phyloP scores from a whole-genome alignment of 2,797 vertebrate species.

The Dendrocincla fuliginosa region DNA sequence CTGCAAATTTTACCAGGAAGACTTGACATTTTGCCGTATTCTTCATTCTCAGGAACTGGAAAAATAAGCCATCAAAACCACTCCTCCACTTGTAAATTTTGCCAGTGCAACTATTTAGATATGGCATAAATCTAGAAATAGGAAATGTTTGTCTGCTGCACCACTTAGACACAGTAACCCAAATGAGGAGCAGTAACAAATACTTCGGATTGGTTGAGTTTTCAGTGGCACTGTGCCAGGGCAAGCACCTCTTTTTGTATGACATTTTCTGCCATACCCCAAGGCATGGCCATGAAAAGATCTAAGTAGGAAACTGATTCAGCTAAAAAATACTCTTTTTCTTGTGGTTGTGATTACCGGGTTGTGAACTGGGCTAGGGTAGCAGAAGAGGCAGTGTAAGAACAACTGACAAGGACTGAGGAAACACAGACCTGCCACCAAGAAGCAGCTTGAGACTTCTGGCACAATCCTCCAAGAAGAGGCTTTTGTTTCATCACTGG shows the following conservation, averaged over 20 bases:
- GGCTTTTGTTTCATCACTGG: not conserved
- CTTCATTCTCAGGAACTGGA: not conserved
- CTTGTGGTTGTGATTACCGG: not conserved
- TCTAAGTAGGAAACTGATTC: not conserved
- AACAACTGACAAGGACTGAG: not conserved
- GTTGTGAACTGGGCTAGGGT: not conserved
- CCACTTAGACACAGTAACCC: not conserved
- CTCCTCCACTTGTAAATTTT: not conserved
- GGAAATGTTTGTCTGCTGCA: not conserved
- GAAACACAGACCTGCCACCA: not conserved
- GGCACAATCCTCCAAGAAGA: not conserved
- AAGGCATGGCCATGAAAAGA: not conserved
- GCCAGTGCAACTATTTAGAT: not conserved
- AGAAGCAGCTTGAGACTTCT: not conserved
- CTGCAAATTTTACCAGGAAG: slow-evolving; percentile 22
- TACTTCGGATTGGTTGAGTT: not conserved
- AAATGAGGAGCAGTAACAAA: not conserved
- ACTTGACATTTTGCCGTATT: slow-evolving; percentile 32
- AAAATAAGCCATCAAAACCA: slow-evolving; percentile 20
- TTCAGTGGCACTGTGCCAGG: not conserved
- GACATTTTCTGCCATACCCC: not conserved
- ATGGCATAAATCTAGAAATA: not conserved
- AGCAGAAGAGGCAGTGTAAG: not conserved
- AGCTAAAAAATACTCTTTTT: not conserved
- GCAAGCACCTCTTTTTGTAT: not conserved